A percentile compares a stretch with the other conserved stretches of the same genome.
phyloP scores from a whole-genome alignment of 2,888 invertebrate genomes.

The Amiota communis region DNA sequence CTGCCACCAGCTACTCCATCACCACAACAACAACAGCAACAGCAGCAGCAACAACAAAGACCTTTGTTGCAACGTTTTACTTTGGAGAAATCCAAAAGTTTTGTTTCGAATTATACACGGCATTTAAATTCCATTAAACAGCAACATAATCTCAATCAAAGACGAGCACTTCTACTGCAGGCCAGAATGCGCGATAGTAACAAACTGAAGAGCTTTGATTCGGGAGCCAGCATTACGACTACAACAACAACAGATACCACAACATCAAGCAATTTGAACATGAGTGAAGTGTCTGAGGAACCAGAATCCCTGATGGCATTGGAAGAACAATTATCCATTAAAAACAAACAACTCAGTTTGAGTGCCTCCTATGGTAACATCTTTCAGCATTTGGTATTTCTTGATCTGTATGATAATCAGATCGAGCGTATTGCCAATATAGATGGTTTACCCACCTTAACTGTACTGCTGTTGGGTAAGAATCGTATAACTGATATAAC shows the following conservation, averaged over 20 bases:
- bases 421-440: conserved; percentile 88
- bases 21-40: conserved; percentile 38
- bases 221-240: conserved; percentile 46
- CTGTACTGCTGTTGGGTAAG: conserved; percentile 92
- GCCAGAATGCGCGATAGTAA: conserved; percentile 33
- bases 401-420: conserved; percentile 96
- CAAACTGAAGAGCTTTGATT: conserved; percentile 63
- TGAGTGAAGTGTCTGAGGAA: conserved; percentile 52
- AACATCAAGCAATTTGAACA: conserved; percentile 24
- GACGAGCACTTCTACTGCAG: conserved; percentile 49
- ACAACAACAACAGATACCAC: conserved; percentile 42
- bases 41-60: conserved; percentile 41
- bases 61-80: conserved; percentile 47
- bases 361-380: conserved; percentile 66
- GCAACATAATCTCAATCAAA: conserved; percentile 55
- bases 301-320: conserved; percentile 24
- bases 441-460: conserved; percentile 83
- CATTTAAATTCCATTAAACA: conserved; percentile 63
- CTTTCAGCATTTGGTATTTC: conserved; percentile 84
- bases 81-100: conserved; percentile 71
- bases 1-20: conserved; percentile 54
- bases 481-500: conserved; percentile 78
- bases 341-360: conserved; percentile 68
- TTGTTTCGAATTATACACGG: conserved; percentile 64
- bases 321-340: conserved; percentile 62